A percentile compares a stretch with the other conserved stretches of the same genome.
Conservation (phyloP, 2,888 invertebrate genomes). For the Xestia sexstrigata region DNA sequence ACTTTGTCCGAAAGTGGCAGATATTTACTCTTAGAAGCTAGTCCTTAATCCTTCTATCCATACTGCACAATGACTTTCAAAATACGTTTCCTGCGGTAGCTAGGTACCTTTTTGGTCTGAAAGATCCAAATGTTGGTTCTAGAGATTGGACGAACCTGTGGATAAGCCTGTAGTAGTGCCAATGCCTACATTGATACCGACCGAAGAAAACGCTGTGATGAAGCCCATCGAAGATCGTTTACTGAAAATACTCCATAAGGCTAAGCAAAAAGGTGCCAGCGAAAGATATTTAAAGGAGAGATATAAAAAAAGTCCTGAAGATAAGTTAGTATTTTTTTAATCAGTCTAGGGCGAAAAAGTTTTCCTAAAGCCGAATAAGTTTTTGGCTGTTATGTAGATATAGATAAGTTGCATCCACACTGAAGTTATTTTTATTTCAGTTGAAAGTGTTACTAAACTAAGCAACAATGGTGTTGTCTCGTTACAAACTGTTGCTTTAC, state of each 20-base stretch:
- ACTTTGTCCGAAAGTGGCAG: background rate
- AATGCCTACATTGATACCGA: slow-evolving; percentile 68
- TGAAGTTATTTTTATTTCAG: background rate
- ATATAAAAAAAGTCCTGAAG: slow-evolving; percentile 88
- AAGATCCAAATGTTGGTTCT: slow-evolving; percentile 22
- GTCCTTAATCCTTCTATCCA: background rate
- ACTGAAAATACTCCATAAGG: slow-evolving; percentile 83
- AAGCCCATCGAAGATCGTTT: slow-evolving; percentile 88
- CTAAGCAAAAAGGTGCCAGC: slow-evolving; percentile 87
- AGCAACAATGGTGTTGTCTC: background rate
- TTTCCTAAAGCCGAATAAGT: background rate
- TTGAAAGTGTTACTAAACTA: background rate
- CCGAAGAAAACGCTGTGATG: slow-evolving; percentile 83
- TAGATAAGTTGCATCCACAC: background rate
- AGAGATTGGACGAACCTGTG: slow-evolving; percentile 78
- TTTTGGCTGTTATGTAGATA: background rate
- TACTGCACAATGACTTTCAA: background rate
- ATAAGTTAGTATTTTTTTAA: slow-evolving; percentile 78
- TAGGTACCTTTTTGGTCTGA: background rate
- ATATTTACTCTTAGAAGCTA: background rate
- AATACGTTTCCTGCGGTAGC: background rate
- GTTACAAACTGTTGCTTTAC: background rate
- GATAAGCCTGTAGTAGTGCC: slow-evolving; percentile 71
- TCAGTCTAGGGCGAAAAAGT: too few relatives aligned
- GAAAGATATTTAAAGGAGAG: slow-evolving; percentile 87